A percentile compares a stretch with the other conserved stretches of the same genome.
These are phyloP conservation scores for Ammospiza maritima DNA, from an alignment of 2,797 vertebrate genomes.

Conservation along the genomic window DNA sequence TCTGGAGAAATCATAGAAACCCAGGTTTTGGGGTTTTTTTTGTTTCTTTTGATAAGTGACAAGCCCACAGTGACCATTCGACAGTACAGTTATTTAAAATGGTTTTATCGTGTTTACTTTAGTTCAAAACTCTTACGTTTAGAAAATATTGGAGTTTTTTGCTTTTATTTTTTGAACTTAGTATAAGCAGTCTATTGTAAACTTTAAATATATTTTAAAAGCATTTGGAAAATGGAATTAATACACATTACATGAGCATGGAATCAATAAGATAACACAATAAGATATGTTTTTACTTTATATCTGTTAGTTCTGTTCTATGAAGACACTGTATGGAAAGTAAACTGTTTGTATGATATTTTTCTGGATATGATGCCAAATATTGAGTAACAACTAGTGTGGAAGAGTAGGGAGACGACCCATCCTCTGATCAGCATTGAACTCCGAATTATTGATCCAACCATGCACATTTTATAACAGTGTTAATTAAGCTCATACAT, in stretches of 20 bases:
- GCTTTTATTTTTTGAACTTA: fast-evolving
- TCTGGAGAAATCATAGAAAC: neutral
- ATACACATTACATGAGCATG: neutral
- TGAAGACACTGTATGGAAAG: neutral
- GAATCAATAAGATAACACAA: neutral
- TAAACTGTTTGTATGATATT: neutral
- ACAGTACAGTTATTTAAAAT: neutral
- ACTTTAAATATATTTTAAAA: neutral
- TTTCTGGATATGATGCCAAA: neutral
- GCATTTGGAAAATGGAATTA: neutral
- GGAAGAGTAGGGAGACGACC: too few relatives aligned
- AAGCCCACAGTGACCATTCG: neutral
- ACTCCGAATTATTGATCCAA: too few relatives aligned
- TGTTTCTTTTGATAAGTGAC: neutral
- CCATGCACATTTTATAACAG: too few relatives aligned
- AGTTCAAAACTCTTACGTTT: neutral
- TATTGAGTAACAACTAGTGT: neutral
- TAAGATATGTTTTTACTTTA: neutral
- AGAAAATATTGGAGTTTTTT: neutral
- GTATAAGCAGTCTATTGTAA: neutral
- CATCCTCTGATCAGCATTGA: too few relatives aligned
- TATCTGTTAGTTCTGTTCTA: neutral
- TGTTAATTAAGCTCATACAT: too few relatives aligned
- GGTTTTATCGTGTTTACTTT: neutral
- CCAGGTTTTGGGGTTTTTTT: fast-evolving